phyloP scores from a whole-genome alignment of 2,888 invertebrate species.

The Agrotis exclamationis region DNA sequence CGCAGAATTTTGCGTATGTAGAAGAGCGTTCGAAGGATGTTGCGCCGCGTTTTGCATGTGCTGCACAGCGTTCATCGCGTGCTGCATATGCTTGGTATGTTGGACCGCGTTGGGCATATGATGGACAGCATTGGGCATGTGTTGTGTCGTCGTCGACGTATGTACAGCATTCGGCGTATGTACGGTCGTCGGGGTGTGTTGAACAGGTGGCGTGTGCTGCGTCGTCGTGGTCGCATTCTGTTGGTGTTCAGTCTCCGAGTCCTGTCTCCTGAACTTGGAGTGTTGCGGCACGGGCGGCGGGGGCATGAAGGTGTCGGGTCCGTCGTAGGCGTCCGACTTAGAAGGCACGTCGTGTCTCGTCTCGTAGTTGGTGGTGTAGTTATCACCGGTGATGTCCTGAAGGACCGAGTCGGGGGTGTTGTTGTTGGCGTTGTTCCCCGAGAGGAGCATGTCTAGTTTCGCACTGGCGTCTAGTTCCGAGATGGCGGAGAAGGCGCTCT shows the following conservation, averaged over 20 bases:
- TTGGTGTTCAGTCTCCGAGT: constrained; percentile 46
- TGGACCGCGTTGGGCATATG: constrained; percentile 32
- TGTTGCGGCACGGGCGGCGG: constrained; percentile 82
- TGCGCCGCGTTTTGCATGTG: constrained; percentile 34
- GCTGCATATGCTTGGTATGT: constrained; percentile 41
- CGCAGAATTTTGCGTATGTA: constrained; percentile 21
- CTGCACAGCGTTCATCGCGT: constrained; percentile 36
- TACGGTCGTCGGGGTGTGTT: constrained; percentile 61
- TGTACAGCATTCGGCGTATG: constrained; percentile 55
- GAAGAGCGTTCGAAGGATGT: constrained; percentile 26
- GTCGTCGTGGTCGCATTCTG: constrained; percentile 24
- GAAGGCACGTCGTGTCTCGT: constrained; percentile 60
- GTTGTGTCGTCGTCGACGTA: constrained; percentile 28
- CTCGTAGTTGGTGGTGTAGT: constrained; percentile 71
- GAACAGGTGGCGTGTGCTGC: constrained; percentile 28
- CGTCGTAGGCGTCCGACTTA: constrained; percentile 63
- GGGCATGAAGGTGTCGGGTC: constrained; percentile 81
- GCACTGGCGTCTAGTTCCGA: constrained; percentile 82
- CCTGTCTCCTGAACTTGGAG: constrained; percentile 63
- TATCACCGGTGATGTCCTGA: constrained; percentile 80
- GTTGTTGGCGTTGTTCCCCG: constrained; percentile 63
- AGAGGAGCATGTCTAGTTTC: constrained; percentile 84
- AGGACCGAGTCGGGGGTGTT: constrained; percentile 74
- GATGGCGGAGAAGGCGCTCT: constrained; percentile 81
- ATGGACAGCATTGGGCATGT: constrained; percentile 42